A percentile compares a stretch with the other conserved stretches of the same genome.
These are phyloP conservation scores for Exocentrus adspersus DNA, from an alignment of 2,888 invertebrate genomes.

Conservation along the genomic window DNA sequence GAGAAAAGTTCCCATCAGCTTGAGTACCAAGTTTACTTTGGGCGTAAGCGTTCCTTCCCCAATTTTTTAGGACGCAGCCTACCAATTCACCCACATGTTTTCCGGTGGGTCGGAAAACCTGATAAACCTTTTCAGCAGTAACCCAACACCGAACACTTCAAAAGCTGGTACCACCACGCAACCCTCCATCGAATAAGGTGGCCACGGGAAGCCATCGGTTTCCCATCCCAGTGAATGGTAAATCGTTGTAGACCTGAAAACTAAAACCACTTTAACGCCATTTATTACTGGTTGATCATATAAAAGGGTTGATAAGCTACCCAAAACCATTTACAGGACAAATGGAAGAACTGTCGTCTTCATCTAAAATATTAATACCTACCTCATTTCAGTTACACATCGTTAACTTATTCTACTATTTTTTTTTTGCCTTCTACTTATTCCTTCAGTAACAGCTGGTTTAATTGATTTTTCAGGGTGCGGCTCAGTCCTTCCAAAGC, in stretches of 20 bases:
- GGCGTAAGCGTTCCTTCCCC: conserved; percentile 8
- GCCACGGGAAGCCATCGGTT: not conserved
- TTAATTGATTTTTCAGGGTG: conserved; percentile 77
- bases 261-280: not conserved
- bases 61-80: conserved; percentile 54
- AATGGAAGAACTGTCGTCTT: not conserved
- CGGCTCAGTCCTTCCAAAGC: conserved; percentile 76
- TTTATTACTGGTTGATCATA: not conserved
- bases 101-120: conserved; percentile 47
- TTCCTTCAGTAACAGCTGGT: too few species aligned
- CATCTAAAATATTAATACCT: not conserved
- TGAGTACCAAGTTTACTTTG: too few species aligned
- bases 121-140: conserved; percentile 42
- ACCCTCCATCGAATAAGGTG: conserved; percentile 1
- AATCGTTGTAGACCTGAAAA: conserved; percentile 1
- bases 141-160: conserved; percentile 36
- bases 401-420: too few species aligned
- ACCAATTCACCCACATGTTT: conserved; percentile 50
- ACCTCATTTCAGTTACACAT: not conserved
- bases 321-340: conserved; percentile 14
- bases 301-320: too few species aligned
- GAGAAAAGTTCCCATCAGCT: too few species aligned
- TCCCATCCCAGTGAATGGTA: not conserved
- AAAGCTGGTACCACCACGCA: conserved; percentile 28
- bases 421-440: not conserved